Conservation (phyloP, 2,113 vertebrate genomes). For the Phasianus colchicus region DNA sequence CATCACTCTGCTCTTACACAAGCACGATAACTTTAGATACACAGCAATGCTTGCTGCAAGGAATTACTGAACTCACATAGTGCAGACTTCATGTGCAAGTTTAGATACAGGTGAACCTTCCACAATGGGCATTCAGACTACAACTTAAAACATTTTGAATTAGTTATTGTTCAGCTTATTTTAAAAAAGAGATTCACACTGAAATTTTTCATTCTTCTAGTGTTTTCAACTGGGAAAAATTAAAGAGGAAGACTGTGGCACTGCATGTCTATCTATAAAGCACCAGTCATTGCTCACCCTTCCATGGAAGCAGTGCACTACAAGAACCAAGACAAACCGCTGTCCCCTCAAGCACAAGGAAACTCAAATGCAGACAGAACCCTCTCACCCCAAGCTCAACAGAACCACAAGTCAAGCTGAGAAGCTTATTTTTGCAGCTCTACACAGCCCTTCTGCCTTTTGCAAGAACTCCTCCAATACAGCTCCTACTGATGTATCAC, state of each 20-base stretch:
- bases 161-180: not conserved
- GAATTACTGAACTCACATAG: not conserved
- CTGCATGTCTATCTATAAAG: not conserved
- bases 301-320: not conserved
- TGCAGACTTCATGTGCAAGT: not conserved
- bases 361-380: not conserved
- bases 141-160: not conserved
- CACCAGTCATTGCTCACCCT: not conserved
- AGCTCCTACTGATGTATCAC: not conserved
- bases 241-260: not conserved
- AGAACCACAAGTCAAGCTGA: not conserved
- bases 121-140: fast-evolving
- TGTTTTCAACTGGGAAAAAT: not conserved
- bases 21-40: not conserved
- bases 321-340: not conserved
- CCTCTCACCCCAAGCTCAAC: not conserved
- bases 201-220: not conserved
- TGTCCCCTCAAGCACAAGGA: not conserved
- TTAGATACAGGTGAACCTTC: not conserved
- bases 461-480: not conserved
- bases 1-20: not conserved
- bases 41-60: not conserved
- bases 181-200: not conserved
- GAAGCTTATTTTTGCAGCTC: not conserved
- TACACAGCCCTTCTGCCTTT: not conserved